These are phyloP conservation scores for Disparrhopalites patrizii DNA, from an alignment of 2,888 invertebrate species.

Conservation along the genomic window DNA sequence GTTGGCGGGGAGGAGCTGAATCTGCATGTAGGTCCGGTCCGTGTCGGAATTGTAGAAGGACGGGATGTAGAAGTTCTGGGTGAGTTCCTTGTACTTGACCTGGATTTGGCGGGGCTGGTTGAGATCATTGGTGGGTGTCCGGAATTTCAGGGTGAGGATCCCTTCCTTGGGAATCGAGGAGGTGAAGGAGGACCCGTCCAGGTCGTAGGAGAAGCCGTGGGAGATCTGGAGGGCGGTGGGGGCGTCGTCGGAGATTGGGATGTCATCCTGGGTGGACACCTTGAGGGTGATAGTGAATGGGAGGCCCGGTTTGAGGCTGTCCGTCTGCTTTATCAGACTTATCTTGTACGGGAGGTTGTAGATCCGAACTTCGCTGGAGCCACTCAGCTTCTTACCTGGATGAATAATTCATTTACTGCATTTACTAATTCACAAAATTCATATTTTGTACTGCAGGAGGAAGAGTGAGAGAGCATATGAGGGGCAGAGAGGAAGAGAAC, in stretches of 20 bases:
- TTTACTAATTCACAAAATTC: too few species aligned
- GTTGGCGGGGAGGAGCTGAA: conserved; percentile 14
- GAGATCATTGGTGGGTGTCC: conserved; percentile 33
- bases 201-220: conserved; percentile 61
- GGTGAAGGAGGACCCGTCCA: conserved; percentile 56
- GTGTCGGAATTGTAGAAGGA: conserved; percentile 9
- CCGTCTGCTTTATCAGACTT: conserved; percentile 71
- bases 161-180: conserved; percentile 63
- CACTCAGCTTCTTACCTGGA: conserved; percentile 28
- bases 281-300: conserved; percentile 54
- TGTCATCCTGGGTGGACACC: conserved; percentile 65
- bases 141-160: conserved; percentile 31
- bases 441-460: too few species aligned
- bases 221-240: conserved; percentile 54
- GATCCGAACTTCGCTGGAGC: conserved; percentile 51
- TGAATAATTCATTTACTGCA: conserved; percentile 20
- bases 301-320: conserved; percentile 77
- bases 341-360: conserved; percentile 72
- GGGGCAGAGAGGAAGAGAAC: too few species aligned
- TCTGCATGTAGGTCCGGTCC: conserved; percentile 29
- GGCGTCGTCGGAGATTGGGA: conserved; percentile 54
- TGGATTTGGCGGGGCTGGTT: conserved; percentile 10
- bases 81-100: conserved; percentile 31
- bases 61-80: conserved; percentile 29
- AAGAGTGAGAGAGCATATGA: too few species aligned